Evolutionary conservation across 2,113 vertebrate species (phyloP).

Genomic region (Sus scrofa): T2T-Sscrofa CM000826.6:42450501-42451000

Average conservation of each 20-base stretch:
- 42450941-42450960: background rate
- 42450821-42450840: too few species aligned
- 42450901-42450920: background rate
- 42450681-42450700: background rate
- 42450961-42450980: background rate
- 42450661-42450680: rapidly evolving
- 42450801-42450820: background rate
- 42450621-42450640: background rate
- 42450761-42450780: background rate
- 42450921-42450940: background rate
- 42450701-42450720: too few species aligned
- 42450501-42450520: rapidly evolving
- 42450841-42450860: background rate
- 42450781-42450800: background rate
- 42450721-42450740: background rate
- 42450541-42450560: too few species aligned
- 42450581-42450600: background rate
- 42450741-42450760: rapidly evolving
- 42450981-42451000: background rate
- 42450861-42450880: background rate
- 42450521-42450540: background rate
- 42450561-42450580: background rate
- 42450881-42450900: background rate
- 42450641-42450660: rapidly evolving
- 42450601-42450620: background rate